Base-by-base conservation (phyloP, 2,113 vertebrate species). In the Pimephales promelas region DNA sequence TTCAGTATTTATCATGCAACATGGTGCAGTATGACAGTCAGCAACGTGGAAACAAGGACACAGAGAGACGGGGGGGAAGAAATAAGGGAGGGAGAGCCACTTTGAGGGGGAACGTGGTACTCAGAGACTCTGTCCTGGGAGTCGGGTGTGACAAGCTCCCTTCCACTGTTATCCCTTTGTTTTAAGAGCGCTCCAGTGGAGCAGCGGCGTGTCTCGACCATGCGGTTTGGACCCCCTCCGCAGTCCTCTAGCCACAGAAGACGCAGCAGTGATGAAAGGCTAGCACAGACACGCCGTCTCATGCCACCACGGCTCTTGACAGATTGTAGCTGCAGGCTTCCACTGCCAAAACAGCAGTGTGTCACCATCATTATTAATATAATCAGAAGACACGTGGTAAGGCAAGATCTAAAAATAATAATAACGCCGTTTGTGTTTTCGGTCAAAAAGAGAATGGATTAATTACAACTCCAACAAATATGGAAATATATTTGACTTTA, bases 201-300 rank as follows among this genome's bases (percentile, higher is more conserved):
- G 68, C 61, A 59, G 70, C 16, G 40, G 52, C 57, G 64, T 10
- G 61, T 83, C 77, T 64, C 36, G 14, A 62, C 62, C 59, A 56
- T 79, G 81, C 62, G 24, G 75, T 52, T 54, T 16, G 18, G 59
- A 74, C 31, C 59, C 74, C 54, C 82, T 61, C 81, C 22, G 6
- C 26, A 61, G 83, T 73, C 93, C 92, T 91, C 92, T 90, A 93
- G 91, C 36, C 26, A 93, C 90, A 92, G 93, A 93, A 94, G 94
- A 93, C 89, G 90, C 36, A 10, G 40, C 34, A 18, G 76, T 76
- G 80, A 84, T 85, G 61, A 84, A 85, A 86, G 86, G 56, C 74
- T 20, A 79, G 75, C 89, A 93, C 89, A 92, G 85, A 82, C 85
- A 59, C 40, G 66, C 28, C 4, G 22, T 83, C 70, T 70, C 31